Conservation (phyloP, 2,888 invertebrate species). For the Augiades crinisus region DNA sequence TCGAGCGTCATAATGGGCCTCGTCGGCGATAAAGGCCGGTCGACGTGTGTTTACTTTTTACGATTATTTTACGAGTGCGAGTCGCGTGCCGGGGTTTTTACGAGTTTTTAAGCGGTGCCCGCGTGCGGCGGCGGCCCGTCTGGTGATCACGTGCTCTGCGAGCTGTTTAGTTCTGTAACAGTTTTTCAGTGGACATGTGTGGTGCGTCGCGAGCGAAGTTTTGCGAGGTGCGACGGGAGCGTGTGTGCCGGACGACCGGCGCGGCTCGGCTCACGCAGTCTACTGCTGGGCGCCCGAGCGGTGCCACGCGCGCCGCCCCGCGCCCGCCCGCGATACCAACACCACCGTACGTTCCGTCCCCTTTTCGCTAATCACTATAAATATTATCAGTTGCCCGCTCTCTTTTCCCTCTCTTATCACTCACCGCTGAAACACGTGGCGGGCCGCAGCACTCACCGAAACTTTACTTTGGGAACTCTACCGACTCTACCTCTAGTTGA, state of each 20-base stretch:
- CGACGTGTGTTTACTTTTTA: conserved; percentile 80
- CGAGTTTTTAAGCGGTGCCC: conserved; percentile 74
- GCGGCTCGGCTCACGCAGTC: conserved; percentile 85
- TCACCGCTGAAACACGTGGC: conserved; percentile 64
- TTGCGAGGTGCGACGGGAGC: conserved; percentile 63
- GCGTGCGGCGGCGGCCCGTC: conserved; percentile 59
- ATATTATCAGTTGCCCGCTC: conserved; percentile 79
- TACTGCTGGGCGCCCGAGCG: conserved; percentile 72
- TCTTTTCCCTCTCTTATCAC: conserved; percentile 76
- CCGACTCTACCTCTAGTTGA: background rate
- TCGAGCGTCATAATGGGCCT: conserved; percentile 79
- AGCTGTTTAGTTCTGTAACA: conserved; percentile 38
- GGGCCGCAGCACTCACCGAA: conserved; percentile 1
- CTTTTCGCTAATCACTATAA: conserved; percentile 81
- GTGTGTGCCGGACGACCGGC: conserved; percentile 73
- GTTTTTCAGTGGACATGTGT: conserved; percentile 48
- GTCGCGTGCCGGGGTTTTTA: conserved; percentile 78
- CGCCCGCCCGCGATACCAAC: conserved; percentile 64
- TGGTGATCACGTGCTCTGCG: conserved; percentile 43
- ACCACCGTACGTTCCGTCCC: conserved; percentile 77
- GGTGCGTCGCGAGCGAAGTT: conserved; percentile 70
- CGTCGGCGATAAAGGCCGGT: conserved; percentile 77
- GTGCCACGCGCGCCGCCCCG: conserved; percentile 82
- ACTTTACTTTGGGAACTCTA: background rate
- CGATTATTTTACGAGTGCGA: conserved; percentile 79